Evolutionary conservation across 1,140 invertebrate species (phyloP).

Genomic region (Adelges cooleyi): DNA sequence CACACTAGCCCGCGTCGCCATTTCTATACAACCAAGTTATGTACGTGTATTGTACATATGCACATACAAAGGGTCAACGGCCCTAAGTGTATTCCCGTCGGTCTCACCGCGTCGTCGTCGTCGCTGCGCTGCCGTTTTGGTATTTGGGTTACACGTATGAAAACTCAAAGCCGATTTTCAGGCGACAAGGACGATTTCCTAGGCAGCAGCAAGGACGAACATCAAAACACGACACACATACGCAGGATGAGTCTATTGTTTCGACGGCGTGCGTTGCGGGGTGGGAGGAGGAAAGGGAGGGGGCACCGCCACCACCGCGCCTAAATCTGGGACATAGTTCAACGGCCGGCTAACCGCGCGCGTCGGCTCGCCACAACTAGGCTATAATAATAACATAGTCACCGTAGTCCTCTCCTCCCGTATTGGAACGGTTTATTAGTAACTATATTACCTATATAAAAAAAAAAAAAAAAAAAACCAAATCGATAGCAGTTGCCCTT

Average conservation of each 20-base stretch:
- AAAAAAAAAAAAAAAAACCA: too few species aligned
- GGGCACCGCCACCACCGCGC: not conserved
- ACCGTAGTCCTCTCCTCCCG: too few species aligned
- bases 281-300: not conserved
- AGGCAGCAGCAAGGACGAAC: constrained; percentile 2
- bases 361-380: not conserved
- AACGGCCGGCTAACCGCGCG: constrained; percentile 23
- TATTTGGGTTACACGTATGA: too few species aligned
- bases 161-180: not conserved
- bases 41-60: not conserved
- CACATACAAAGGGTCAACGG: constrained; percentile 5
- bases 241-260: not conserved
- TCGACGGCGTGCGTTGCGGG: not conserved
- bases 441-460: too few species aligned
- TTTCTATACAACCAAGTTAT: not conserved
- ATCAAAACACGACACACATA: too few species aligned
- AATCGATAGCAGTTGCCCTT: too few species aligned
- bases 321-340: constrained; percentile 23
- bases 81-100: not conserved
- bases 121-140: too few species aligned
- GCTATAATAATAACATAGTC: not conserved
- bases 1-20: too few species aligned
- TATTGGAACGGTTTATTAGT: too few species aligned
- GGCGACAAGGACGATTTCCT: not conserved
- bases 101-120: too few species aligned